These are phyloP conservation scores for Nesogale talazaci DNA, from an alignment of 2,113 vertebrate genomes.

Conservation along the genomic window DNA sequence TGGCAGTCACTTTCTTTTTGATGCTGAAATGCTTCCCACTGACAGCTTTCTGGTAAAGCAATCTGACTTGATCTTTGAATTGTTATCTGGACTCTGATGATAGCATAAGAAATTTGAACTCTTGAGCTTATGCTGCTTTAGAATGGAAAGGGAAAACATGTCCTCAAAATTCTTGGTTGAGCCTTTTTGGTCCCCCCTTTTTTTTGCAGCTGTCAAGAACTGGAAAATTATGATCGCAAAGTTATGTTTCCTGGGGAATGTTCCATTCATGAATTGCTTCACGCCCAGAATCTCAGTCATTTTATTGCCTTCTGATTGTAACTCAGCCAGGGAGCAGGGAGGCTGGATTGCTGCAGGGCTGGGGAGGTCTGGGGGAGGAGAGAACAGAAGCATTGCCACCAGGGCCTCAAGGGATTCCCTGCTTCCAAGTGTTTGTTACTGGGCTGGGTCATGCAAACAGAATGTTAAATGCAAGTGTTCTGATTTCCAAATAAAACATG, in stretches of 20 bases:
- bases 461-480: slow-evolving; percentile 7
- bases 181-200: slow-evolving; percentile 12
- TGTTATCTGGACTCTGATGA: neutral
- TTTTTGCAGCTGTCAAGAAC: slow-evolving; percentile 40
- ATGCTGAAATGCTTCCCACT: neutral
- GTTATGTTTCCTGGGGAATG: slow-evolving; percentile 44
- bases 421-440: neutral
- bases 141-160: slow-evolving; percentile 38
- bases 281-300: neutral
- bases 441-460: neutral
- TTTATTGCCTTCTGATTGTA: neutral
- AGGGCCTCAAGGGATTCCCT: neutral
- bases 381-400: neutral
- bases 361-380: neutral
- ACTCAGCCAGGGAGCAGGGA: neutral
- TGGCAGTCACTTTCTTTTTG: slow-evolving; percentile 46
- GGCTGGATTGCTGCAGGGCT: neutral
- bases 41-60: slow-evolving; percentile 31
- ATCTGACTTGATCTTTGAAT: slow-evolving; percentile 24
- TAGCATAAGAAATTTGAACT: slow-evolving; percentile 24
- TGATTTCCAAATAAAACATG: slow-evolving; percentile 29
- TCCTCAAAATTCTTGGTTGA: slow-evolving; percentile 5
- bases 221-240: slow-evolving; percentile 55
- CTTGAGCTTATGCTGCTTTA: slow-evolving; percentile 54
- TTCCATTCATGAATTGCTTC: neutral